Base-by-base conservation (phyloP, 2,113 vertebrate genomes). In the Alectura lathami region DNA sequence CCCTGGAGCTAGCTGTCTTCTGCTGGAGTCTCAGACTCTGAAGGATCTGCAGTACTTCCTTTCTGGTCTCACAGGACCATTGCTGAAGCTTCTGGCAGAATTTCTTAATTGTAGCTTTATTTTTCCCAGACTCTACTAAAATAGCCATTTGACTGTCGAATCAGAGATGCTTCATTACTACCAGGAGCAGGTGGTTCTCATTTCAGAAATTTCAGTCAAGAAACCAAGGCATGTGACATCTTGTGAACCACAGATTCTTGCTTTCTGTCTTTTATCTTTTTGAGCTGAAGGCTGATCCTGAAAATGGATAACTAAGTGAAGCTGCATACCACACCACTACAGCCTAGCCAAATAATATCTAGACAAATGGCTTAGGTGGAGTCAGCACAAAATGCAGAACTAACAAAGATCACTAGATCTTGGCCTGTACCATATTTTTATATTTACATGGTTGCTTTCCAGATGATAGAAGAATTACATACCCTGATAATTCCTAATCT, bases 151-250 rank as follows among this genome's bases (percentile, higher is more conserved):
- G 89, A 75, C 78, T 95, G 91, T 82, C 87, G 87, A 92, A 13
- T 50, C 74, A 63, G 84, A 87, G 69, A 78, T 78, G 83, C 64
- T 82, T 69, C 76, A 17, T 81, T 90, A 90, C 76, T 88, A 92
- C 54, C 68, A 70, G 76, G 50, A 95, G 86, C 95, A 93, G 94
- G 94, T 95, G 94, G 92, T 88, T 96, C 88, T 93, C 4, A 43
- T 95, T 92, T 93, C 80, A 93, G 80, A 93, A 88, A 78, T 88
- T 72, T 89, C 88, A 86, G 76, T 90, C 80, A 90, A 93, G 72
- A 94, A 86, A 83, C 59, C 26, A 12, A 92, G 92, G 51, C 83
- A 86, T 95, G 68, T 90, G 94, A 94, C 86, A 84, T 83, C 43
- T 90, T 90, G 85, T 80, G 90, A 93, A 78, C 88, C 94, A 88